Evolutionary conservation across 2,888 invertebrate species (phyloP).

Genomic region (Catocala sponsa): DNA sequence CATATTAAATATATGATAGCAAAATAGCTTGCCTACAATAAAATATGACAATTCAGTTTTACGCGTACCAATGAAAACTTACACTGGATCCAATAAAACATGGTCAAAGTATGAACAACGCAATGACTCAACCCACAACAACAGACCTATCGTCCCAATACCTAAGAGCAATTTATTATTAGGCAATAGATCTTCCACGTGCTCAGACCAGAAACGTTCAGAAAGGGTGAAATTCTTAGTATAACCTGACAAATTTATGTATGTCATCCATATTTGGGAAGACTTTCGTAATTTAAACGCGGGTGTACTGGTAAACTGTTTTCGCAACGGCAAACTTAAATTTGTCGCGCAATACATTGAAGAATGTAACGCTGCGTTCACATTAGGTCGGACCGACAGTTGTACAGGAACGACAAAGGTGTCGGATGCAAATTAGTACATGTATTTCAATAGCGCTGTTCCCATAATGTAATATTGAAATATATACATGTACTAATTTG

Average conservation of each 20-base stretch:
- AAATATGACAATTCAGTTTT: too few species aligned
- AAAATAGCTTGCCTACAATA: too few species aligned
- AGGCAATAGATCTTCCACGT: conserved; percentile 50
- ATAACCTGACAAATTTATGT: conserved; percentile 50
- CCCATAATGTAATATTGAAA: too few species aligned
- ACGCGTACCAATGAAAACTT: too few species aligned
- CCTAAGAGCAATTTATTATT: conserved; percentile 55
- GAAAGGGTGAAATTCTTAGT: conserved; percentile 57
- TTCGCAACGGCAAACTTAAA: conserved; percentile 47
- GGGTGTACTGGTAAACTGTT: conserved; percentile 33
- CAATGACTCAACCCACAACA: conserved; percentile 49
- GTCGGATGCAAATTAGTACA: too few species aligned
- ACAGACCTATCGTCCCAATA: conserved; percentile 46
- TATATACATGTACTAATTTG: too few species aligned
- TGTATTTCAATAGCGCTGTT: too few species aligned
- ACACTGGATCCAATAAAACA: conserved; percentile 20
- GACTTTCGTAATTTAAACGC: conserved; percentile 29
- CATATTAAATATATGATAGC: too few species aligned
- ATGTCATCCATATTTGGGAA: conserved; percentile 37
- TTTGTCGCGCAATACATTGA: conserved; percentile 54
- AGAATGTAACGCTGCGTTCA: too few species aligned
- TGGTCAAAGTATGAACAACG: conserved; percentile 28
- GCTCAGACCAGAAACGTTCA: conserved; percentile 45
- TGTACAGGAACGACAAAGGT: too few species aligned
- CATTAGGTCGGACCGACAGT: too few species aligned